Evolutionary conservation across 2,888 invertebrate species (phyloP), one percentile per base, ranked within the genome.

Genomic region (Pedicia rivosa): DNA sequence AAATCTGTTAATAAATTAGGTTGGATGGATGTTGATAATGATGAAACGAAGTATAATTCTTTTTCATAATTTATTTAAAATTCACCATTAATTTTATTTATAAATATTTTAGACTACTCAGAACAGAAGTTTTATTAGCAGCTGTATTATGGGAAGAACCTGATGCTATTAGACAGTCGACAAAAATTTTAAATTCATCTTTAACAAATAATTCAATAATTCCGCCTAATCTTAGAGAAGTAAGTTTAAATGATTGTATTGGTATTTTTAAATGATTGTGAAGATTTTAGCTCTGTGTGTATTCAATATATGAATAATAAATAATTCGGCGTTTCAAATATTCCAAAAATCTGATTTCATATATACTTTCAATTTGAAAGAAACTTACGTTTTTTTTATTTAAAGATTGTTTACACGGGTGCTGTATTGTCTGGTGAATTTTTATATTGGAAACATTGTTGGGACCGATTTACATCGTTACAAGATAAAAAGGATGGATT

Each of bases 381-480:
- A n/a, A n/a, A n/a, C n/a, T n/a, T n/a, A n/a, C n/a, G n/a, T n/a
- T n/a, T 16, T 32, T 31, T 5, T 33, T 16, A 27, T 41, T 40
- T 37, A 15, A 25, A 62, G 61, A 58, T 57, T 31, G 57, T 61
- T 35, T 62, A 62, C 33, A 59, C 62, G n/a, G 62, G 62, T 3
- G 57, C 60, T 5, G 58, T 62, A 33, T 37, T 62, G 3, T 61
- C 62, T 3, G 62, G 62, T 2, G 62, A 62, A 44, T 60, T 58
- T 41, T 52, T 55, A 27, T 62, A 55, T 37, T 62, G 62, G 62
- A 60, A 62, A 43, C 59, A 58, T 34, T 62, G 62, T 38, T 62
- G 62, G 60, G 57, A 61, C 37, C 54, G 57, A 20, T 62, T 62
- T 36, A 49, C 55, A 1, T 49, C 50, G 13, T 46, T 62, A 15